phyloP scores from a whole-genome alignment of 35 echinoderm and acorn worm genomes.

The Holothuria glaberrima region DNA sequence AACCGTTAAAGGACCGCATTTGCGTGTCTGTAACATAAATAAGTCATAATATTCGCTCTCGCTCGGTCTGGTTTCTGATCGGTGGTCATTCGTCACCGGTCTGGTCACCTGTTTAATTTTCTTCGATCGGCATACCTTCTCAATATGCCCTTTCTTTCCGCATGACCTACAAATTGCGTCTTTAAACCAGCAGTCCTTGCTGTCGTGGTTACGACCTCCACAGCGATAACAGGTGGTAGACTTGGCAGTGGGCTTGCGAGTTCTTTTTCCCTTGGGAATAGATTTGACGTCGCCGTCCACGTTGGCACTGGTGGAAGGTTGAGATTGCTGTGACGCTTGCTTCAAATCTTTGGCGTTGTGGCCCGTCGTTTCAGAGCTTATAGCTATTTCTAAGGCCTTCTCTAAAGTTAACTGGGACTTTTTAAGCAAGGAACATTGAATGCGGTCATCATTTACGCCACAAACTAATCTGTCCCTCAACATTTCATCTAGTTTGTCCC shows the following conservation, averaged over 20 bases:
- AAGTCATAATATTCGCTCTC: too few relatives aligned
- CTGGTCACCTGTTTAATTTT: too few relatives aligned
- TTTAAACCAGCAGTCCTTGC: conserved; percentile 19
- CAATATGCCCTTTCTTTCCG: conserved; percentile 70
- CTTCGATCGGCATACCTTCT: too few relatives aligned
- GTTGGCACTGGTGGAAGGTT: neutral
- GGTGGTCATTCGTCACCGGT: too few relatives aligned
- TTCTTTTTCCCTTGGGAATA: neutral
- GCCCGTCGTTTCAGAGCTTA: conserved; percentile 11
- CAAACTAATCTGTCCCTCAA: conserved; percentile 39
- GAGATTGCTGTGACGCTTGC: neutral
- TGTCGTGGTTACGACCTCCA: conserved; percentile 14
- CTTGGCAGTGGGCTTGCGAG: neutral
- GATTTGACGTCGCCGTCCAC: neutral
- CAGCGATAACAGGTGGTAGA: conserved; percentile 17
- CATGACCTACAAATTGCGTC: conserved; percentile 48
- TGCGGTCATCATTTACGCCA: conserved; percentile 25
- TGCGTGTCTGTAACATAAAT: too few relatives aligned
- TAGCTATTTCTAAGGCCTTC: conserved; percentile 14
- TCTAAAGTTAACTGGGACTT: conserved; percentile 1
- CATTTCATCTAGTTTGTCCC: conserved; percentile 31
- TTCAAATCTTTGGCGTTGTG: neutral
- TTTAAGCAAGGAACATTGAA: conserved; percentile 19
- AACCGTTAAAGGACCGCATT: neutral
- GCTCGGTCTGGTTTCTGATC: too few relatives aligned